phyloP scores from a whole-genome alignment of 1,140 invertebrate genomes.

The Lethrus apterus region DNA sequence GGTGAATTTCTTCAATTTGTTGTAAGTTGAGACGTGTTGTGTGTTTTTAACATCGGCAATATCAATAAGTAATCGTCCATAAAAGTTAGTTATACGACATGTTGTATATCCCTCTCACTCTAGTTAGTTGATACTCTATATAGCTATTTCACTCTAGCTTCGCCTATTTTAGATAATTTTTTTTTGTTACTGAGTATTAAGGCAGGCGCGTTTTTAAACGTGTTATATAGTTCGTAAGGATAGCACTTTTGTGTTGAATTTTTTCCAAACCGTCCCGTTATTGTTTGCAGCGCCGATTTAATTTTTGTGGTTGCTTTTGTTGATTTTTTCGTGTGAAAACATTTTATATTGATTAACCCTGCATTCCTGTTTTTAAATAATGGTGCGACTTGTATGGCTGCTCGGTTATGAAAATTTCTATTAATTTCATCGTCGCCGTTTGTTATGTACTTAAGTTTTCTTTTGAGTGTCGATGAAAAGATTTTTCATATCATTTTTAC shows the following conservation, averaged over 20 bases:
- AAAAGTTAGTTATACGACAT: slow-evolving; percentile 35
- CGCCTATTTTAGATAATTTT: slow-evolving; percentile 13
- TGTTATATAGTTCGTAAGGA: too few relatives aligned
- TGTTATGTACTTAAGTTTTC: too few relatives aligned
- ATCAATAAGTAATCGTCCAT: slow-evolving; percentile 40
- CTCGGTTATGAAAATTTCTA: too few relatives aligned
- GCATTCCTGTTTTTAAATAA: too few relatives aligned
- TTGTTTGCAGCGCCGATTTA: neutral
- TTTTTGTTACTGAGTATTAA: slow-evolving; percentile 2
- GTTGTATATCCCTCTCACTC: slow-evolving; percentile 30
- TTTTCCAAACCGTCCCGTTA: neutral
- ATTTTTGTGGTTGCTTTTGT: neutral
- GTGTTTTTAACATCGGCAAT: slow-evolving; percentile 24
- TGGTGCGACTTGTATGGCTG: too few relatives aligned
- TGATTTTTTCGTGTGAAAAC: neutral
- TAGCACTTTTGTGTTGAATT: neutral
- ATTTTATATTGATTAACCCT: slow-evolving; percentile 6
- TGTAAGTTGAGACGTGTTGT: neutral
- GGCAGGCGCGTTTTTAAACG: too few relatives aligned
- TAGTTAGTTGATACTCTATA: slow-evolving; percentile 19
- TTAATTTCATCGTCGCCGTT: too few relatives aligned
- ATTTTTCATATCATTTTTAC: too few relatives aligned
- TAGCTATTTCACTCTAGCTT: slow-evolving; percentile 17
- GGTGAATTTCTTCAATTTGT: slow-evolving; percentile 4
- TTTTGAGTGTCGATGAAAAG: too few relatives aligned